Evolutionary conservation across 2,113 vertebrate species (phyloP), one percentile per base, ranked within the genome.

Genomic region (Otis tarda): DNA sequence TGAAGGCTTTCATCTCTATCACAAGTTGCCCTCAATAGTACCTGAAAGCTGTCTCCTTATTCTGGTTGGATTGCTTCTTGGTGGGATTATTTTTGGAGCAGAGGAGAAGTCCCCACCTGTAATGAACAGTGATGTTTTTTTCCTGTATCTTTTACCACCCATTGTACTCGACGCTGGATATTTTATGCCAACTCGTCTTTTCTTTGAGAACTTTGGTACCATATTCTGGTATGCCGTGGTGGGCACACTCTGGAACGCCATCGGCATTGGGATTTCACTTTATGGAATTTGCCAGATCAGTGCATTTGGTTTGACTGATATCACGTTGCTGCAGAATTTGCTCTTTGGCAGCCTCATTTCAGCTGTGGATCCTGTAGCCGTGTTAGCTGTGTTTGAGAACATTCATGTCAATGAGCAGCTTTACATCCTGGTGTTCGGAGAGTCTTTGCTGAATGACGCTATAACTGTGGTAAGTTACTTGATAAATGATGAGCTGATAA

Each of bases 181-280:
- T 96, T 99, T 99, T 96, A 99, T 99, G 98, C 99, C 99, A 78
- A 99, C 98, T 56, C 98, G 99, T 39, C 98, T 98, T 9, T 99
- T 99, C 97, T 99, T 99, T 79, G 99, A 99, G 98, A 99, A 99
- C 96, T 91, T 99, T 3, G 99, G 99, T 97, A 99, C 99, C 56
- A 99, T 99, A 95, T 96, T 99, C 94, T 99, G 98, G 99, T 99
- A 99, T 30, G 99, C 99, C 0, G 98, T 99, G 69, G 98, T 99
- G 39, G 99, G 99, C 39, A 99, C 99, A 0, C 98, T 99, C 57
- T 99, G 99, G 99, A 99, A 99, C 77, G 99, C 99, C 89, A 98
- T 99, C 2, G 99, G 99, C 89, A 99, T 99, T 8, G 99, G 99
- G 15, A 97, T 99, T 90, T 99, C 99, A 14, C 97, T 99, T 37